Percentiles rank a stretch among this genome's conserved stretches.
These are phyloP conservation scores for Limnodromus scolopaceus DNA, from an alignment of 2,797 vertebrate genomes.

Conservation along the genomic window DNA sequence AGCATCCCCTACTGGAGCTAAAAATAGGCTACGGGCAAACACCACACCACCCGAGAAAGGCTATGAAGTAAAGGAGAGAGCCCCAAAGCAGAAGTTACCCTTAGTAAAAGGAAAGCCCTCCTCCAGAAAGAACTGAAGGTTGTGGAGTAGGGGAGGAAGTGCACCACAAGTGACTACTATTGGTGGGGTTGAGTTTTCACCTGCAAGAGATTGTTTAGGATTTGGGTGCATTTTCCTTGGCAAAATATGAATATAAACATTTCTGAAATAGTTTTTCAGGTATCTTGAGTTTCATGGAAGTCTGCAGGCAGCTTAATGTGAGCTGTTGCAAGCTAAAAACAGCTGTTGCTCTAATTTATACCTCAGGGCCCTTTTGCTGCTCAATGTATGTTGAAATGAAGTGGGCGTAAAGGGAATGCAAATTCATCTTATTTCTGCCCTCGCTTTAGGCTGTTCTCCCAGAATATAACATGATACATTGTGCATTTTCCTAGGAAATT, in stretches of 20 bases:
- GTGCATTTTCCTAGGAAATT: neutral
- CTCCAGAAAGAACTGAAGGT: neutral
- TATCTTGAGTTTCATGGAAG: neutral
- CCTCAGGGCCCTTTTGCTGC: conserved; percentile 8
- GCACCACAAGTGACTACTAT: neutral
- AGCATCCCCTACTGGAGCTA: neutral
- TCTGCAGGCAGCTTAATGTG: neutral
- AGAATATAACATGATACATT: neutral
- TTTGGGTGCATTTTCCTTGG: neutral
- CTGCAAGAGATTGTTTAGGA: neutral
- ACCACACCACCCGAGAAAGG: neutral
- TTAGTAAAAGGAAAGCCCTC: neutral
- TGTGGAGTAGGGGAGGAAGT: neutral
- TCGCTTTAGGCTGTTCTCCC: neutral
- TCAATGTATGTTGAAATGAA: conserved; percentile 10
- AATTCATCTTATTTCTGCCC: neutral
- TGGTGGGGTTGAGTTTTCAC: neutral
- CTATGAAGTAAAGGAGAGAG: neutral
- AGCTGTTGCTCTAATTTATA: conserved; percentile 55
- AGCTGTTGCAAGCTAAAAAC: neutral
- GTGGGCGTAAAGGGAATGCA: neutral
- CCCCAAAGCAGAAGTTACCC: neutral
- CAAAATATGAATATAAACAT: neutral
- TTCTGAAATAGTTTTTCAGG: neutral
- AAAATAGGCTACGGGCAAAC: neutral